Base-by-base conservation (phyloP, 1,140 invertebrate species). In the Brachionus sp. region DNA sequence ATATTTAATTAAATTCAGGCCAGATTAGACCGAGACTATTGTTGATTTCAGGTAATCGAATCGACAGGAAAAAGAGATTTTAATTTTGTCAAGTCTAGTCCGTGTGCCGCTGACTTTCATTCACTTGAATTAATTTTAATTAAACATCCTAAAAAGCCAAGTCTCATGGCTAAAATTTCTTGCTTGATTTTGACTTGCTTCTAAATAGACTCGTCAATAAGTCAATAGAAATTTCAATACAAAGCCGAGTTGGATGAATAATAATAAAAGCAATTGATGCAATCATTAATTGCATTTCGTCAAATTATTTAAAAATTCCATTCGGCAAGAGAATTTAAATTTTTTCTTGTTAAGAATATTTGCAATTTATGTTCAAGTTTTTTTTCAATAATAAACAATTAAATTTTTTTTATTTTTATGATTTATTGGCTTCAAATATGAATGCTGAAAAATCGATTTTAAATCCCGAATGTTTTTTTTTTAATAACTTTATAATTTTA, bases 191-290 rank as follows among this genome's bases (percentile, higher is more conserved):
- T 57, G 25, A 66, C 33, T 66, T 66, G 25, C 29, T 66, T 66
- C n/a, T 33, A 66, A 66, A 33, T 66, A 66, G 64, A 66, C 64
- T 66, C 29, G 64, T 37, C 64, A 66, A 66, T 33, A 66, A 66
- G 33, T 33, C 25, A 66, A 33, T 66, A 66, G 33, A 16, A 33
- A 35, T 66, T 66, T 66, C 33, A 37, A 66, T 66, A 13, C 6
- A 33, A 33, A 33, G 3, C 25, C 25, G 13, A 66, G 6, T 66
- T 66, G 25, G 29, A 37, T 66, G 25, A 66, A 33, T 29, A 66
- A 33, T 66, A 66, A 57, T 23, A 57, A 57, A 57, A 57, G 50
- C 50, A 57, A 57, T 25, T 16, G 50, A 57, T 57, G 50, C 50
- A 57, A 57, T 23, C 16, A 57, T 57, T 57, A 57, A 57, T 57